Evolutionary conservation across 1,140 invertebrate species (phyloP).

Genomic region (Panonychus citri): DNA sequence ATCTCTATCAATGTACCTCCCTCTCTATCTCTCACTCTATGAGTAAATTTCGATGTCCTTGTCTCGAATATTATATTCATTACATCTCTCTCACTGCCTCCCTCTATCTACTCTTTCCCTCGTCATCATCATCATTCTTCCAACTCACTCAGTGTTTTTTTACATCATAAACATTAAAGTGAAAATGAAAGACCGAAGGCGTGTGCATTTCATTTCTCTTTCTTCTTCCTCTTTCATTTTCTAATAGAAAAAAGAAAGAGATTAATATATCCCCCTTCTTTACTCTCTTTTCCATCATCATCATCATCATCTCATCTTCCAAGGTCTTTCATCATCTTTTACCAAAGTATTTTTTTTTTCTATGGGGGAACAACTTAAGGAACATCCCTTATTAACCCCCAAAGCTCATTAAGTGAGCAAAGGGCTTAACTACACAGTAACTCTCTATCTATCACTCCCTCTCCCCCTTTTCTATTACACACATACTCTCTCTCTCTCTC

Average conservation of each 20-base stretch:
- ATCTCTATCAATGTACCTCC: not conserved
- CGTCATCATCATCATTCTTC: not conserved
- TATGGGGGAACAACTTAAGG: not conserved
- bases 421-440: too few species aligned
- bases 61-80: not conserved
- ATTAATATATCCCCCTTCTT: not conserved
- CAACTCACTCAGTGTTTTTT: not conserved
- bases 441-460: not conserved
- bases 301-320: not conserved
- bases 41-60: not conserved
- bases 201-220: not conserved
- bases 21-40: not conserved
- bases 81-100: not conserved
- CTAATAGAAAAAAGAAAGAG: not conserved
- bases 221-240: not conserved
- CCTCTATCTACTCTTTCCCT: not conserved
- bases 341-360: not conserved
- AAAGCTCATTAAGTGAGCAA: too few species aligned
- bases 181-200: not conserved
- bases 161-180: too few species aligned
- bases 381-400: not conserved
- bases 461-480: not conserved
- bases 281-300: not conserved
- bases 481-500: not conserved
- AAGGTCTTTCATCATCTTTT: not conserved